A percentile compares a stretch with the other conserved stretches of the same genome.
Evolutionary conservation across 2,113 vertebrate genomes (phyloP).

Genomic region (Saguinus imperator): DNA sequence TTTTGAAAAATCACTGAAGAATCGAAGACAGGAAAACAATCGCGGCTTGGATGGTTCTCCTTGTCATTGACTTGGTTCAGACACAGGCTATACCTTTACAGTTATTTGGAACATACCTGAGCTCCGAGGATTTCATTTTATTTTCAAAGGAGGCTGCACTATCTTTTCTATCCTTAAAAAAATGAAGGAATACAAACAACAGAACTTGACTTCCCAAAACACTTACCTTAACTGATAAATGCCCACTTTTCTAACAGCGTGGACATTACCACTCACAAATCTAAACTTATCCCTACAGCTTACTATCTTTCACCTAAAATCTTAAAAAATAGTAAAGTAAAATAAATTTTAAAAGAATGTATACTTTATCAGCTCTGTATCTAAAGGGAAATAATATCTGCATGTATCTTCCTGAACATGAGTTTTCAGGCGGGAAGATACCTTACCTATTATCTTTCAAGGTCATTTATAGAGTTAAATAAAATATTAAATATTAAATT

Average conservation of each 20-base stretch:
- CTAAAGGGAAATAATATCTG: background rate
- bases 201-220: accelerated
- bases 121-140: background rate
- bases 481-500: background rate
- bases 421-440: background rate
- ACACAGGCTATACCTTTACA: background rate
- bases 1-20: background rate
- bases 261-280: background rate
- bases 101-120: background rate
- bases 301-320: background rate
- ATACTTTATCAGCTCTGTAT: background rate
- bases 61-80: background rate
- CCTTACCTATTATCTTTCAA: background rate
- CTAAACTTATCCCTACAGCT: background rate
- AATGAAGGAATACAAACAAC: background rate
- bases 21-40: background rate
- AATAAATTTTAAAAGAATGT: background rate
- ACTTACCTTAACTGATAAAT: background rate
- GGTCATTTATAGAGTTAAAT: background rate
- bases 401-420: background rate
- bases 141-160: background rate
- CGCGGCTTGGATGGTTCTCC: background rate
- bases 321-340: background rate
- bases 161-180: background rate
- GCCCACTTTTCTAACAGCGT: background rate